Percentiles rank a stretch among this genome's conserved stretches.
phyloP scores from a whole-genome alignment of 1,140 invertebrate genomes.

The Drosophila pseudoananassae region DNA sequence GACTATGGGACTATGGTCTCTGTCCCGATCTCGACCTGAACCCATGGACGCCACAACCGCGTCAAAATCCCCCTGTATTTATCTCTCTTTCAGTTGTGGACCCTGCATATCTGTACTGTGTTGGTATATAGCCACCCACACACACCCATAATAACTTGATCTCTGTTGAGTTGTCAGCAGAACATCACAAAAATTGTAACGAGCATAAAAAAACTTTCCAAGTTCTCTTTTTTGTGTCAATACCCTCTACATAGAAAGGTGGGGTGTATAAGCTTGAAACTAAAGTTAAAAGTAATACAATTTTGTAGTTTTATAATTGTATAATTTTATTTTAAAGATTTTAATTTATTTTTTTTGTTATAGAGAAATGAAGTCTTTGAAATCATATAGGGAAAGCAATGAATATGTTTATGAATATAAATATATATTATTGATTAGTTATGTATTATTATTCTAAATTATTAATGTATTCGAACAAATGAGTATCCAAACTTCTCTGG shows the following conservation, averaged over 20 bases:
- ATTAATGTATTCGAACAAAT: no score
- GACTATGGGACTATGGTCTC: constrained; percentile 20
- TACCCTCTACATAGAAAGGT: neutral
- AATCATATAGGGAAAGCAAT: no score
- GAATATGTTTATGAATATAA: no score
- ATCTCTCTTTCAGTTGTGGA: constrained; percentile 16
- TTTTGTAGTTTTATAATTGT: no score
- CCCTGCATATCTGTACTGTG: constrained; percentile 7
- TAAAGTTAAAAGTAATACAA: no score
- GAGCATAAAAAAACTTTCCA: constrained; percentile 56
- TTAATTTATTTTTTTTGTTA: no score
- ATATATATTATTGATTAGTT: no score
- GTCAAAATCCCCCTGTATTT: constrained; percentile 61
- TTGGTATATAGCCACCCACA: constrained; percentile 24
- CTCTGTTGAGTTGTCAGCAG: constrained; percentile 81
- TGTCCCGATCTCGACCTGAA: constrained; percentile 22
- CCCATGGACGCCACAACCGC: constrained; percentile 55
- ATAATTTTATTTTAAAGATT: no score
- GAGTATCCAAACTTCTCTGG: no score
- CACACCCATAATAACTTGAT: constrained; percentile 73
- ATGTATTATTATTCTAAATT: no score
- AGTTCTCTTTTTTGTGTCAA: constrained; percentile 9
- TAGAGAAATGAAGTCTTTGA: no score
- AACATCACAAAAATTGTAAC: constrained; percentile 81
- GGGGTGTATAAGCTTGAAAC: neutral